A percentile compares a stretch with the other conserved stretches of the same genome.
These are phyloP conservation scores for Synanceia verrucosa DNA, from an alignment of 2,797 vertebrate species.

Conservation along the genomic window DNA sequence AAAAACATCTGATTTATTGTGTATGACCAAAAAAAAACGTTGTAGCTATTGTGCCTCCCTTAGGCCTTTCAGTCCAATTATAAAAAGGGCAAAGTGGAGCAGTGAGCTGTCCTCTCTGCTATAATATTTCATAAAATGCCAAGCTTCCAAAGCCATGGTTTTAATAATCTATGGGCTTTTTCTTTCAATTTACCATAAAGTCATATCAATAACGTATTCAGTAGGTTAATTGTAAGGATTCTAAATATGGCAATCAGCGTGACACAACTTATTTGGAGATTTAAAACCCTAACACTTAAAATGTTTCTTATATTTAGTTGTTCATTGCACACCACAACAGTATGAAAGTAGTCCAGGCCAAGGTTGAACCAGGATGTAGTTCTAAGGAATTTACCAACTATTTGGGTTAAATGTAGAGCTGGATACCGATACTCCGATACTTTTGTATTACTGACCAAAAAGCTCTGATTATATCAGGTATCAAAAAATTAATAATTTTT, in stretches of 20 bases:
- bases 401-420: too few relatives aligned
- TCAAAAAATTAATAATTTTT: too few relatives aligned
- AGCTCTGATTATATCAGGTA: too few relatives aligned
- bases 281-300: not conserved
- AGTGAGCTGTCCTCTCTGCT: not conserved
- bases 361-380: constrained; percentile 37
- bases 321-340: not conserved
- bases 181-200: not conserved
- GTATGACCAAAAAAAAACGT: constrained; percentile 3
- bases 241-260: not conserved
- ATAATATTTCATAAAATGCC: constrained; percentile 1
- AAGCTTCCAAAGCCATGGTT: not conserved
- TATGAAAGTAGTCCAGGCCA: not conserved
- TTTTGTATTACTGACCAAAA: too few relatives aligned
- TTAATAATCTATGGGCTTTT: not conserved
- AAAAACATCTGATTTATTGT: constrained; percentile 20
- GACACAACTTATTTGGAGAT: not conserved
- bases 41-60: constrained; percentile 1
- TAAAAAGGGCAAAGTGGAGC: constrained; percentile 8
- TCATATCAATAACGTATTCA: not conserved
- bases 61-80: constrained; percentile 13
- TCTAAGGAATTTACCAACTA: constrained; percentile 32
- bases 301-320: not conserved
- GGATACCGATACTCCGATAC: too few relatives aligned
- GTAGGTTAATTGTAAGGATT: not conserved